Conservation (phyloP, 2,888 invertebrate genomes). For the Rhingia rostrata region DNA sequence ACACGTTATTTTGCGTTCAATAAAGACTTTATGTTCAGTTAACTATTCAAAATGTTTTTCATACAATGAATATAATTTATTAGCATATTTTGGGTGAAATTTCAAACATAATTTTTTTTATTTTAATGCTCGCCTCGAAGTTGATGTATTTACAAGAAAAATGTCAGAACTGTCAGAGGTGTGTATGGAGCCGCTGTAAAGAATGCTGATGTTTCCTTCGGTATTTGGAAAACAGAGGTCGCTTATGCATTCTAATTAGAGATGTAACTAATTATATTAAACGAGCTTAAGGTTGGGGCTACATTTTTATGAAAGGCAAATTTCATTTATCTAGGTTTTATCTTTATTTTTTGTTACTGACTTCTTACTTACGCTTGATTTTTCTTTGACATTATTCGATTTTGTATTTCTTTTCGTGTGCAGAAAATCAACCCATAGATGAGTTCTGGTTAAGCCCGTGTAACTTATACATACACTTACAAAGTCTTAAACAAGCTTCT, state of each 20-base stretch:
- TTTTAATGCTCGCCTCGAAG: conserved; percentile 40
- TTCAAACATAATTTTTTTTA: conserved; percentile 48
- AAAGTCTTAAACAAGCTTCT: too few relatives aligned
- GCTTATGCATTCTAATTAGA: background rate
- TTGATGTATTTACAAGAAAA: conserved; percentile 67
- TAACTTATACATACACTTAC: too few relatives aligned
- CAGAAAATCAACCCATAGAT: too few relatives aligned
- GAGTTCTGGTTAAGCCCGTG: too few relatives aligned
- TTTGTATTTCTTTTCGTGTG: too few relatives aligned
- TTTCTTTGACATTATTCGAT: too few relatives aligned
- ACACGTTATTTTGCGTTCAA: background rate
- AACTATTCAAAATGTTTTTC: conserved; percentile 21
- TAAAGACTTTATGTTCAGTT: conserved; percentile 11
- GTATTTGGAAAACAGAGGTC: background rate
- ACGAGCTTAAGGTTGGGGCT: too few relatives aligned
- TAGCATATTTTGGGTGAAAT: conserved; percentile 26
- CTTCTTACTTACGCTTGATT: too few relatives aligned
- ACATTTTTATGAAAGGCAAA: too few relatives aligned
- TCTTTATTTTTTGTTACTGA: too few relatives aligned
- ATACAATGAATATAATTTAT: conserved; percentile 11
- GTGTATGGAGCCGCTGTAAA: conserved; percentile 42
- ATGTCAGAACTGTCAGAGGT: conserved; percentile 43
- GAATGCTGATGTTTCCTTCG: background rate
- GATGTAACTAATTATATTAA: background rate
- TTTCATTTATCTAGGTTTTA: too few relatives aligned